Evolutionary conservation across 2,888 invertebrate species (phyloP), one percentile per base, ranked within the genome.

Genomic region (Drosophila birchii): DNA sequence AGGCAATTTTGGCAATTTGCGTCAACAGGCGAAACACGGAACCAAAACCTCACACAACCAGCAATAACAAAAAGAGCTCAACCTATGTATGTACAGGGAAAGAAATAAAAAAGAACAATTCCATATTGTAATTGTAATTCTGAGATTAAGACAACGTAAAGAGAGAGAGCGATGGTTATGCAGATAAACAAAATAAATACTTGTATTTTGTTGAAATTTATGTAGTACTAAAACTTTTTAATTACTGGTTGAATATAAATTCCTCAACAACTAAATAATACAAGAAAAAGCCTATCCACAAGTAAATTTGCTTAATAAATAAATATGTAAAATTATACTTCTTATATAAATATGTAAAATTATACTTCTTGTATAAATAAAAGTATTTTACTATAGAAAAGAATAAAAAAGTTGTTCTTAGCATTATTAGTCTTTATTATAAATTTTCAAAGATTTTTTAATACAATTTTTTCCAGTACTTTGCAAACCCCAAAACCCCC

Each of bases 1-100:
- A 90, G 86, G 86, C 89, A 86, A 90, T 90, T 86, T 86, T 76
- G 88, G 81, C 85, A 86, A 90, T 86, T 86, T 86, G 86, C 88
- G 86, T 86, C 86, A 89, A 89, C 86, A 86, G 88, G 81, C 86
- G 69, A 75, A 73, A 76, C 76, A 73, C 74, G 76, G 76, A 76
- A 76, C 76, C 68, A 45, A 68, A 75, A 63, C 63, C 51, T 56
- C 47, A 54, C 44, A 39, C 62, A 56, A 23, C 49, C 18, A 63
- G 20, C 26, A 34, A 60, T 59, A 72, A 57, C 32, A 68, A 73
- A 43, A 58, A 34, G 23, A 53, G 51, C 47, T 56, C 62, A 66
- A 67, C 53, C 38, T 53, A 45, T 43, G 20, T 67, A 54, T 43
- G 20, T 67, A 54, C 68, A 38, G 68, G 29, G 16, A 57, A 16